Evolutionary conservation across 2,797 vertebrate genomes (phyloP).

Genomic region (Ctenochaetus hawaiiensis): DNA sequence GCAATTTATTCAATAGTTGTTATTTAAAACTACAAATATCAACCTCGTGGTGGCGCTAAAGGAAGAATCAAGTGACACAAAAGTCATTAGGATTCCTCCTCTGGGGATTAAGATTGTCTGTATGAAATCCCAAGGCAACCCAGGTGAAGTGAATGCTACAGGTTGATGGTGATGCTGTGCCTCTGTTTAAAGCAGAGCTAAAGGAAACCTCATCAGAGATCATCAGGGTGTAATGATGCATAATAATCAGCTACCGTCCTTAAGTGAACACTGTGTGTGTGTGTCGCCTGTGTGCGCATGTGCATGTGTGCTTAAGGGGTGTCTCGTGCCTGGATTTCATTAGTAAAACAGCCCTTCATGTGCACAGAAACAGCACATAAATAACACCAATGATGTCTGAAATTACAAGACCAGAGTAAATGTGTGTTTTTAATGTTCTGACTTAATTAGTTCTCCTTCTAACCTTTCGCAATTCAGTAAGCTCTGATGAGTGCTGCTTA

Average conservation of each 20-base stretch:
- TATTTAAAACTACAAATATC: neutral
- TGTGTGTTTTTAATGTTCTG: slow-evolving; percentile 68
- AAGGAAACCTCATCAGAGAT: slow-evolving; percentile 53
- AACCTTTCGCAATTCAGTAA: slow-evolving; percentile 50
- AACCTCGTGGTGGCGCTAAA: neutral
- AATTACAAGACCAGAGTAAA: slow-evolving; percentile 70
- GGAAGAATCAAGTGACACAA: neutral
- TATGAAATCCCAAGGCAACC: neutral
- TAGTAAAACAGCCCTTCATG: slow-evolving; percentile 65
- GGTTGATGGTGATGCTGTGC: slow-evolving; percentile 33
- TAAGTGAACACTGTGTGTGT: slow-evolving; percentile 8
- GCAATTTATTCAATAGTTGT: neutral
- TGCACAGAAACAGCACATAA: slow-evolving; percentile 56
- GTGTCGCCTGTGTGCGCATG: slow-evolving; percentile 8
- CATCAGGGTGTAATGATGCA: slow-evolving; percentile 64
- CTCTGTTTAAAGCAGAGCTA: slow-evolving; percentile 32
- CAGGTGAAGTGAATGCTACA: slow-evolving; percentile 16
- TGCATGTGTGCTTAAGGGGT: slow-evolving; percentile 61
- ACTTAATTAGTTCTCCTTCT: slow-evolving; percentile 73
- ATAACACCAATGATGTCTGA: slow-evolving; percentile 74
- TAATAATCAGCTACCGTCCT: slow-evolving; percentile 56
- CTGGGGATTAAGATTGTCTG: neutral
- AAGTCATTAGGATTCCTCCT: neutral
- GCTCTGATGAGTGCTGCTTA: slow-evolving; percentile 56
- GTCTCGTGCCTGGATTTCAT: slow-evolving; percentile 65